Percentiles rank a stretch among this genome's conserved stretches.
These are phyloP conservation scores for Tetranychus cinnabarinus DNA, from an alignment of 1,140 invertebrate genomes.

Conservation along the genomic window DNA sequence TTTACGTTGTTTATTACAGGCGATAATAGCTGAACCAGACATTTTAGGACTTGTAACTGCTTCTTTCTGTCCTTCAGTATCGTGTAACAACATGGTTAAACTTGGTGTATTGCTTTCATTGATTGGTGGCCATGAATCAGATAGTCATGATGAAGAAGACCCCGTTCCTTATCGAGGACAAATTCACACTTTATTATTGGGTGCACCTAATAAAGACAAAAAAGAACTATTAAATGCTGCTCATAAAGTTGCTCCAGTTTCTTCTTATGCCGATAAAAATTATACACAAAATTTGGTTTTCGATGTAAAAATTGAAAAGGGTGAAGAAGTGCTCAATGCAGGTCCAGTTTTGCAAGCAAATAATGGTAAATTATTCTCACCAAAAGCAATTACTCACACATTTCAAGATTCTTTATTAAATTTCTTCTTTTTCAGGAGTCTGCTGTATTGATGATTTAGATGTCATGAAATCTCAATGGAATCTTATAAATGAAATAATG, in stretches of 20 bases:
- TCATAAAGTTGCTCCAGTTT: background rate
- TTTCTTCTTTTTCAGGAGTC: background rate
- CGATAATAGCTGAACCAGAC: background rate
- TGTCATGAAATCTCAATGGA: background rate
- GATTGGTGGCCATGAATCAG: background rate
- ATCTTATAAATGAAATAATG: background rate
- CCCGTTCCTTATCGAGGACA: background rate
- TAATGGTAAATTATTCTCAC: background rate
- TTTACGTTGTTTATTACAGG: background rate
- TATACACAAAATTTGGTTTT: background rate
- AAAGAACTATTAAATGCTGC: background rate
- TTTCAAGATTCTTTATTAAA: background rate
- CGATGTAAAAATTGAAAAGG: background rate
- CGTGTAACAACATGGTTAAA: background rate
- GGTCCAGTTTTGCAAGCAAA: background rate
- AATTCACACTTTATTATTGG: background rate
- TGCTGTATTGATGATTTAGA: background rate
- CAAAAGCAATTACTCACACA: background rate
- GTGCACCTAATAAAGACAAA: background rate
- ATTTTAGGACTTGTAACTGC: background rate
- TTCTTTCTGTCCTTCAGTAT: background rate
- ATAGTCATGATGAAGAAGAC: background rate
- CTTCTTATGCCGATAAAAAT: background rate
- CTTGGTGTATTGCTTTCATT: background rate
- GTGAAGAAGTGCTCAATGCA: background rate